Percentiles rank a stretch among this genome's conserved stretches.
Evolutionary conservation across 2,113 vertebrate genomes (phyloP).

Genomic region (Grus americana): DNA sequence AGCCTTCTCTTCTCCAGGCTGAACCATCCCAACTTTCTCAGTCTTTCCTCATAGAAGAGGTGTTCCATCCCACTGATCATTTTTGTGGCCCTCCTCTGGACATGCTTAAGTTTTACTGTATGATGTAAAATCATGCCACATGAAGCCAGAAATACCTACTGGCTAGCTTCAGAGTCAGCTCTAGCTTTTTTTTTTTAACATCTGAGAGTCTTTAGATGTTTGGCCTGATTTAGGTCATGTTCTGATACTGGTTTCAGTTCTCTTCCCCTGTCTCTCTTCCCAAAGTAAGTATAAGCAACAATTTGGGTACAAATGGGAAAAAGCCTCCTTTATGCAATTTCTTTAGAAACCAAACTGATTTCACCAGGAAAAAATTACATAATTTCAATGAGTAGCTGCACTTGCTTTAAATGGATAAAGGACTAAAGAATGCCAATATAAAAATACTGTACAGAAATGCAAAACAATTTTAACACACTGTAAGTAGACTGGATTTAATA

Average conservation of each 20-base stretch:
- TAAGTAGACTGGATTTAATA: background rate
- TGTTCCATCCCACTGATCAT: background rate
- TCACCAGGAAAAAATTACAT: background rate
- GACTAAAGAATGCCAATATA: background rate
- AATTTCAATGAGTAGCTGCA: background rate
- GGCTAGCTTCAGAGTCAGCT: background rate
- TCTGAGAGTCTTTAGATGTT: background rate
- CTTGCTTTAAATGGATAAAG: background rate
- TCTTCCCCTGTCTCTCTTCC: background rate
- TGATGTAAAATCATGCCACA: background rate
- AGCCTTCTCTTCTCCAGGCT: background rate
- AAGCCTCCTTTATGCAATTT: background rate
- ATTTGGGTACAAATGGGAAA: background rate
- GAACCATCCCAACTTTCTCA: background rate
- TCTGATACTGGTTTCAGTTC: background rate
- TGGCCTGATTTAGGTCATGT: background rate
- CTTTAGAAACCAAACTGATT: background rate
- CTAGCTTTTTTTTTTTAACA: background rate
- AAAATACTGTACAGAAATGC: background rate
- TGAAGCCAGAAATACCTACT: background rate
- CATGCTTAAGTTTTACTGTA: background rate
- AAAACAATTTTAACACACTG: background rate
- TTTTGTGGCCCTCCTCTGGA: background rate
- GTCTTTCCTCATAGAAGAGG: background rate
- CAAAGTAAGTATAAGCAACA: background rate